Conservation (phyloP, 2,797 vertebrate species). For the Margarornis squamiger region DNA sequence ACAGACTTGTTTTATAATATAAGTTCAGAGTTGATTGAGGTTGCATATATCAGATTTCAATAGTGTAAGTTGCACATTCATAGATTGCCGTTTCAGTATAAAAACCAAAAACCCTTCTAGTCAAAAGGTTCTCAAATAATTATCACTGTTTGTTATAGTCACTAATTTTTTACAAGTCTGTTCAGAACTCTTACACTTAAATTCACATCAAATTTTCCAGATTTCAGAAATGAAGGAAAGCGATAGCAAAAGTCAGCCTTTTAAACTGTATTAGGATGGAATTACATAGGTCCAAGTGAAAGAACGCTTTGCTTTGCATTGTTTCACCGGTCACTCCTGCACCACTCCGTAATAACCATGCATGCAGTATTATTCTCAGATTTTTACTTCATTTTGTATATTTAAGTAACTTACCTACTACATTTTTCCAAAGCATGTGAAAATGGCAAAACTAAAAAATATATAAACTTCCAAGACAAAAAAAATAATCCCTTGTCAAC, state of each 20-base stretch:
- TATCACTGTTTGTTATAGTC: background rate
- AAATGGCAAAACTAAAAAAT: background rate
- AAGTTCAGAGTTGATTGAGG: background rate
- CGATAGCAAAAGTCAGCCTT: background rate
- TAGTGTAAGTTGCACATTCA: background rate
- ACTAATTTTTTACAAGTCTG: background rate
- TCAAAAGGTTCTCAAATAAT: background rate
- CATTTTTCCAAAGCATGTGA: background rate
- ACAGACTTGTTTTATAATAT: background rate
- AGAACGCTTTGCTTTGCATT: background rate
- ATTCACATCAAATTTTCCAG: background rate
- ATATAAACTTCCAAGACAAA: background rate
- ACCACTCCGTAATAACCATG: background rate
- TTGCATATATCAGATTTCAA: background rate
- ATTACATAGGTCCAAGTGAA: background rate
- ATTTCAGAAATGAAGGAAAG: background rate
- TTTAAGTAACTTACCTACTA: background rate
- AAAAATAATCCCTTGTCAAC: background rate
- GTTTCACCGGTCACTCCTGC: background rate
- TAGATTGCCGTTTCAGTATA: background rate
- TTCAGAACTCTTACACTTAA: background rate
- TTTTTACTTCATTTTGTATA: background rate
- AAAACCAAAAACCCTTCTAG: background rate
- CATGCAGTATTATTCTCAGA: background rate
- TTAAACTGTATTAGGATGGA: background rate